Evolutionary conservation across 2,113 vertebrate species (phyloP).

Genomic region (Melanocharis versteri): DNA sequence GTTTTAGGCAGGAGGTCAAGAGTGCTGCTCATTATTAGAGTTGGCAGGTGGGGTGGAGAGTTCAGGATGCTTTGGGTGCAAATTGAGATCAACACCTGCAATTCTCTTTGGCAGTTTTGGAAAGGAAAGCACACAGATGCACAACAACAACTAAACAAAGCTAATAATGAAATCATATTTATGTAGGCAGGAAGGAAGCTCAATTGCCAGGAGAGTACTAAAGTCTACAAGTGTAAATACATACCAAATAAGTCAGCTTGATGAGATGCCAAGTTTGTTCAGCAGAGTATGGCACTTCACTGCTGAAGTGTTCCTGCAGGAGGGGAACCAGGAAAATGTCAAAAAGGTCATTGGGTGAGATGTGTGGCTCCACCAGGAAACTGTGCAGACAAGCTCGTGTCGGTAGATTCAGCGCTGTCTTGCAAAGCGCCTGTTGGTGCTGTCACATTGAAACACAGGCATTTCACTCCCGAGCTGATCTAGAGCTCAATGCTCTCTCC

Average conservation of each 20-base stretch:
- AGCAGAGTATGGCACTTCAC: conserved; percentile 45
- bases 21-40: background rate
- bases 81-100: conserved; percentile 10
- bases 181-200: conserved; percentile 64
- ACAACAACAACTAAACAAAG: conserved; percentile 54
- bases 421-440: background rate
- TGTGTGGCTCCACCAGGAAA: background rate
- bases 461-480: background rate
- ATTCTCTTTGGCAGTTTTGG: conserved; percentile 13
- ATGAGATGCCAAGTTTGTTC: conserved; percentile 58
- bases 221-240: conserved; percentile 66
- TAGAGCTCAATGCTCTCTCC: background rate
- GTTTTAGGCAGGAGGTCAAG: conserved; percentile 3
- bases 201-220: conserved; percentile 67
- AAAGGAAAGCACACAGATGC: conserved; percentile 11
- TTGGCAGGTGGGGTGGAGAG: background rate
- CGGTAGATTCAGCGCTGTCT: background rate
- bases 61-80: background rate
- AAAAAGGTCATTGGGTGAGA: conserved; percentile 58
- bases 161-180: conserved; percentile 66
- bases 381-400: background rate
- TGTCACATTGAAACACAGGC: background rate
- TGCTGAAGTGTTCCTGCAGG: conserved; percentile 45
- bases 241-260: conserved; percentile 59
- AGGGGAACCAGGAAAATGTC: conserved; percentile 47